Evolutionary conservation across 2,888 invertebrate genomes (phyloP), one percentile per base, ranked within the genome.

Genomic region (Folsomia candida): DNA sequence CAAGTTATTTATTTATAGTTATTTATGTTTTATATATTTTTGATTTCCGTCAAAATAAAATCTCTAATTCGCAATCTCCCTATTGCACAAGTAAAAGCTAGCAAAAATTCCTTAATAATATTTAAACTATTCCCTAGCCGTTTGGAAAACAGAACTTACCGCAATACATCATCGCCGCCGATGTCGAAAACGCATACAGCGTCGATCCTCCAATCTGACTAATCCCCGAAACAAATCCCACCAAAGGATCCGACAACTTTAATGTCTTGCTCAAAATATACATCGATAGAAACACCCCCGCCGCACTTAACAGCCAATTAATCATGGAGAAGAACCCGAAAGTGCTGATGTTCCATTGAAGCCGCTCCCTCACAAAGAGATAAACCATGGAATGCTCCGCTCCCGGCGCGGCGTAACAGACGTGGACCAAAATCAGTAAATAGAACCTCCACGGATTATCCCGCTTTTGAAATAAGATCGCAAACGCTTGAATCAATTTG

Each of bases 201-300:
- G 93, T 90, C 68, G 91, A 90, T 0, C 92, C 89, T 27, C 92
- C 84, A 71, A 93, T 92, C 84, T 93, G 93, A 81, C 93, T 93
- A 81, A 89, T 88, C 79, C 91, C 91, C 2, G 93, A 92, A 83
- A 93, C 88, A 1, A 92, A 89, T 25, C 93, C 93, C 54, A 93
- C 90, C 20, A 93, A 86, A 0, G 92, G 91, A 81, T 93, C 93
- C 79, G 93, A 92, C 74, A 91, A 89, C 83, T 92, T 90, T 73
- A 93, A 82, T 70, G 89, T 83, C 81, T 93, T 91, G 79, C 92
- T 93, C 82, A 93, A 91, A 2, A 93, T 85, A 51, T 92, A 92
- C 51, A 93, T 92, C 0, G 92, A 91, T 22, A 78, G 9, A 18
- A 75, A n/a, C 1, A 70, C 72, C 67, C 72, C 72, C 51, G 64